Conservation (phyloP, 2,797 vertebrate species). For the Galaxias olidus region DNA sequence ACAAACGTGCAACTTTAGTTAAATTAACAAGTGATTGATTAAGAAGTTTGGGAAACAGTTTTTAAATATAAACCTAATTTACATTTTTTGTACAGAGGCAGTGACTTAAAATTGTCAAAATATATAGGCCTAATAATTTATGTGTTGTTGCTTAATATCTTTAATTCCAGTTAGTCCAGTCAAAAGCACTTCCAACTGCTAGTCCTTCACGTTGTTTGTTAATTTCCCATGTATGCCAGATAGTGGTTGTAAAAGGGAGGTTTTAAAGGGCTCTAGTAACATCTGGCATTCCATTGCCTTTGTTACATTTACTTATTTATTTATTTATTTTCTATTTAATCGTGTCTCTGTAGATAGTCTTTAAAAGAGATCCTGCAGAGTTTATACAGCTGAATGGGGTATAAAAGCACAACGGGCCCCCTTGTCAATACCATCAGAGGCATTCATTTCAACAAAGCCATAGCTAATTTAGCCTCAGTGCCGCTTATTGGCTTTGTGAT, state of each 20-base stretch:
- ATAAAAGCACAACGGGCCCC: conserved; percentile 58
- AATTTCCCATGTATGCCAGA: conserved; percentile 45
- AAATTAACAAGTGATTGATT: no score
- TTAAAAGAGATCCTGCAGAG: conserved; percentile 44
- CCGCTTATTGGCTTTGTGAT: conserved; percentile 65
- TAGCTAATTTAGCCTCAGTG: conserved; percentile 63
- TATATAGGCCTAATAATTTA: no score
- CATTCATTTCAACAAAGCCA: conserved; percentile 70
- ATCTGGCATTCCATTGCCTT: conserved; percentile 62
- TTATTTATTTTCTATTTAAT: conserved; percentile 65
- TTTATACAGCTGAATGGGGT: conserved; percentile 51
- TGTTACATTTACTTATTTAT: conserved; percentile 64
- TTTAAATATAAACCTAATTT: no score
- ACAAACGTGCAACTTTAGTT: no score
- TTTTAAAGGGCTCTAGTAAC: conserved; percentile 58
- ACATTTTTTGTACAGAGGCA: no score
- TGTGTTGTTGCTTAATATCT: no score
- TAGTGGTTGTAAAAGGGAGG: conserved; percentile 31
- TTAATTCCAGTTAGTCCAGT: no score
- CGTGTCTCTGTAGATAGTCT: conserved; percentile 59
- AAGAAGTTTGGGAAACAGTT: no score
- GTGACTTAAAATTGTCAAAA: no score
- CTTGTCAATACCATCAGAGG: conserved; percentile 64
- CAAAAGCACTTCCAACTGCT: no score
- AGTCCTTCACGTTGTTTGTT: conserved; percentile 1